A percentile compares a stretch with the other conserved stretches of the same genome.
phyloP scores from a whole-genome alignment of 2,797 vertebrate genomes.

The Hippoglossus hippoglossus region DNA sequence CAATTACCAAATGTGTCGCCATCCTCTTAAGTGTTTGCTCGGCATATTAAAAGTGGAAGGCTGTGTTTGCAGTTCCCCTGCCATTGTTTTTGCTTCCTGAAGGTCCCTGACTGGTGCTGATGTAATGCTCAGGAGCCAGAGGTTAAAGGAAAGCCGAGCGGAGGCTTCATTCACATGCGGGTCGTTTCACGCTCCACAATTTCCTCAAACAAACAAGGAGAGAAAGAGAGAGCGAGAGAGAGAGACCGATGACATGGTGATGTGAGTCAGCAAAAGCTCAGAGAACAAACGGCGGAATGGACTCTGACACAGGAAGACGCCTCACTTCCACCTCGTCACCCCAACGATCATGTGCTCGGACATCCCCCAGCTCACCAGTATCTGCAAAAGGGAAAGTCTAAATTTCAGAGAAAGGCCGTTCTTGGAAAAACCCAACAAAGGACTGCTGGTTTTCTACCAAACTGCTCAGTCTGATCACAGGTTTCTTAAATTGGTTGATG shows the following conservation, averaged over 20 bases:
- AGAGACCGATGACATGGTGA: slow-evolving; percentile 57
- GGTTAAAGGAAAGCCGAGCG: slow-evolving; percentile 70
- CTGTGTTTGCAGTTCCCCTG: slow-evolving; percentile 70
- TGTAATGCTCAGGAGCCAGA: slow-evolving; percentile 68
- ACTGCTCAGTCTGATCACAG: not conserved
- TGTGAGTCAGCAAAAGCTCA: slow-evolving; percentile 79
- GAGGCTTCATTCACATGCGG: slow-evolving; percentile 54
- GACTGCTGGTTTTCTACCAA: not conserved
- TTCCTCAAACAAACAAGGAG: slow-evolving; percentile 43
- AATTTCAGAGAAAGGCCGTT: not conserved
- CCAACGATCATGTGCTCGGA: slow-evolving; percentile 44
- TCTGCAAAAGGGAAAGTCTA: slow-evolving; percentile 12
- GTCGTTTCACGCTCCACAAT: slow-evolving; percentile 22
- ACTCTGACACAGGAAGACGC: slow-evolving; percentile 63
- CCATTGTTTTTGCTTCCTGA: slow-evolving; percentile 84
- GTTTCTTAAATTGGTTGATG: slow-evolving; percentile 31
- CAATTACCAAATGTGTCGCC: not conserved
- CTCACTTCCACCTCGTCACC: slow-evolving; percentile 37
- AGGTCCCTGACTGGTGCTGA: slow-evolving; percentile 61
- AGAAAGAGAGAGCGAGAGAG: slow-evolving; percentile 32
- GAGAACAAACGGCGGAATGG: slow-evolving; percentile 64
- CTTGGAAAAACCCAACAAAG: not conserved
- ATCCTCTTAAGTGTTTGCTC: slow-evolving; percentile 5
- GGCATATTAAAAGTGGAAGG: slow-evolving; percentile 37
- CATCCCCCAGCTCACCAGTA: slow-evolving; percentile 22